A percentile compares a stretch with the other conserved stretches of the same genome.
phyloP scores from a whole-genome alignment of 2,113 vertebrate genomes.

The Scomber japonicus region DNA sequence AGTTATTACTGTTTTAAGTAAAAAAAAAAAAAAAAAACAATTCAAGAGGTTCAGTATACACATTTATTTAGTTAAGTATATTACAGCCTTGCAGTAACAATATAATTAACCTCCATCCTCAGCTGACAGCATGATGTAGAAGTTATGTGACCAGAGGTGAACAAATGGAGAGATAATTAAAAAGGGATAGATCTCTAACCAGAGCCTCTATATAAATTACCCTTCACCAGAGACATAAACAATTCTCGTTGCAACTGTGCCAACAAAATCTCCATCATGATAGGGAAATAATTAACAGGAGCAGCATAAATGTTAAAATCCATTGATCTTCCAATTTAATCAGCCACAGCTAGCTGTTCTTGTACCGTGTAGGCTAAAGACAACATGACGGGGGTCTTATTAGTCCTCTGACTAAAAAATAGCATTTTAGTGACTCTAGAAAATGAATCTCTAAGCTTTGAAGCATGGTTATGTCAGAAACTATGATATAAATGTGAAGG shows the following conservation, averaged over 20 bases:
- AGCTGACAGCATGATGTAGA: constrained; percentile 53
- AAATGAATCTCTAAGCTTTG: constrained; percentile 1
- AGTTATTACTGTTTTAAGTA: no score
- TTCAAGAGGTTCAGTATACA: no score
- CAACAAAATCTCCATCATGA: constrained; percentile 51
- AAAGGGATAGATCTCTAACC: constrained; percentile 56
- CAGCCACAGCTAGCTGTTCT: constrained; percentile 34
- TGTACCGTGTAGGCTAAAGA: constrained; percentile 17
- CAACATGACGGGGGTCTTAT: neutral
- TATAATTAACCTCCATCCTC: constrained; percentile 59
- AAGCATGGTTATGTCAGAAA: constrained; percentile 3
- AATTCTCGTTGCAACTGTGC: constrained; percentile 59
- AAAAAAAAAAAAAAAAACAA: no score
- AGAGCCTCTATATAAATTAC: constrained; percentile 50
- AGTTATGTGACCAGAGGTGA: constrained; percentile 46
- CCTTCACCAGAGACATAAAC: constrained; percentile 65
- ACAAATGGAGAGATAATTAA: constrained; percentile 69
- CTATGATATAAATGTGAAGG: neutral
- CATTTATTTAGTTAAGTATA: constrained; percentile 19
- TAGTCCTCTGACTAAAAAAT: constrained; percentile 32
- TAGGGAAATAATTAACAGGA: constrained; percentile 51
- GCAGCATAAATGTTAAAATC: constrained; percentile 48
- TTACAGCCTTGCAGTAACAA: constrained; percentile 26
- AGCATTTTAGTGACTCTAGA: neutral
- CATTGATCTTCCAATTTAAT: constrained; percentile 53